phyloP scores from a whole-genome alignment of 2,113 vertebrate genomes.

The Vidua chalybeata region DNA sequence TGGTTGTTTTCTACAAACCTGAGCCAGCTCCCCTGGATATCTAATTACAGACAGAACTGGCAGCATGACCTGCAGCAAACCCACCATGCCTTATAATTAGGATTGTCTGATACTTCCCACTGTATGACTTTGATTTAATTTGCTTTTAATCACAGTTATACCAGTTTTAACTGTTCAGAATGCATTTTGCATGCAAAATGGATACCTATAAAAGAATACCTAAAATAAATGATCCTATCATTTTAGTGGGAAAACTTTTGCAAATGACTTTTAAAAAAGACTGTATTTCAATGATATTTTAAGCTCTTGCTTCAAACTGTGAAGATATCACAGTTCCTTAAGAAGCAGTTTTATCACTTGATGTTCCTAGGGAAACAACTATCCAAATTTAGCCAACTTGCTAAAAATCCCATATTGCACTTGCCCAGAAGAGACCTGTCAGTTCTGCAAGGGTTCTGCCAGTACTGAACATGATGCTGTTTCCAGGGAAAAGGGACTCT shows the following conservation, averaged over 20 bases:
- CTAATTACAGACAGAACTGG: neutral
- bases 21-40: neutral
- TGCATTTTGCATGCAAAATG: neutral
- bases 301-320: constrained; percentile 5
- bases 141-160: constrained; percentile 5
- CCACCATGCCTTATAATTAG: neutral
- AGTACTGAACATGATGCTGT: neutral
- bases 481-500: neutral
- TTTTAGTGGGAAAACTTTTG: neutral
- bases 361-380: constrained; percentile 23
- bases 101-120: neutral
- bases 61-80: constrained; percentile 17
- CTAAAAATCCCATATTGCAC: neutral
- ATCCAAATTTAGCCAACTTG: constrained; percentile 31
- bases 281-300: constrained; percentile 2
- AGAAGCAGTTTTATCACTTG: neutral
- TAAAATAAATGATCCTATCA: neutral
- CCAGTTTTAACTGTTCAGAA: constrained; percentile 1
- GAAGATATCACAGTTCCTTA: neutral
- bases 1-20: neutral
- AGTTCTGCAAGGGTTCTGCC: neutral
- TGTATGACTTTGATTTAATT: neutral
- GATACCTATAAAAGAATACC: neutral
- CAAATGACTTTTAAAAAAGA: neutral
- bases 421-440: neutral